Conservation (phyloP, 2,797 vertebrate species). For the Sardinella longiceps region DNA sequence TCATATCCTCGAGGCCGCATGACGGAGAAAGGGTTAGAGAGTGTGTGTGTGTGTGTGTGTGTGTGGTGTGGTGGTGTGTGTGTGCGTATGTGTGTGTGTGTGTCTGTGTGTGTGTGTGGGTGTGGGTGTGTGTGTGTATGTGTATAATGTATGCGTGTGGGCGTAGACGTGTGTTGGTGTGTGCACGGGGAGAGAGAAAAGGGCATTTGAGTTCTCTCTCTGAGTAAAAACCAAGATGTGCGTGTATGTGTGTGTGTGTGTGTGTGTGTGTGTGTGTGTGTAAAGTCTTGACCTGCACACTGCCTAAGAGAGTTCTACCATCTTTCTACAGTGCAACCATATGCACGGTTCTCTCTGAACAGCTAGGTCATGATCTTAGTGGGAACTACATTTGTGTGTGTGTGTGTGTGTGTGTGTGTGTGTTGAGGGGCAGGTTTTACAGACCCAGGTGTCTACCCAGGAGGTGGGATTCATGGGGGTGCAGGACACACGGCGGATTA, state of each 20-base stretch:
- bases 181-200: neutral
- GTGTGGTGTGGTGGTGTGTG: slow-evolving; percentile 19
- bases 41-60: slow-evolving; percentile 36
- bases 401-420: slow-evolving; percentile 17
- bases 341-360: too few species aligned
- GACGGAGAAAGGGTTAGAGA: neutral
- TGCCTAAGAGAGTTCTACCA: neutral
- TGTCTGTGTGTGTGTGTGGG: neutral
- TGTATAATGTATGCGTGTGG: neutral
- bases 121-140: neutral
- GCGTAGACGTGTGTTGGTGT: neutral
- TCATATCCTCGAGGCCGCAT: neutral
- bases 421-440: neutral
- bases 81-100: slow-evolving; percentile 4
- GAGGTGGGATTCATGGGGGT: neutral
- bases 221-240: neutral
- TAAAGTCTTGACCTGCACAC: neutral
- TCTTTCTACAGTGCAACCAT: neutral
- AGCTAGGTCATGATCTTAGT: too few species aligned
- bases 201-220: neutral
- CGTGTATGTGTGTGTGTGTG: too few species aligned
- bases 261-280: neutral
- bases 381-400: too few species aligned
- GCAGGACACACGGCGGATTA: neutral
- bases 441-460: neutral